Base-by-base conservation (phyloP, 2,797 vertebrate genomes). In the Morelia viridis region DNA sequence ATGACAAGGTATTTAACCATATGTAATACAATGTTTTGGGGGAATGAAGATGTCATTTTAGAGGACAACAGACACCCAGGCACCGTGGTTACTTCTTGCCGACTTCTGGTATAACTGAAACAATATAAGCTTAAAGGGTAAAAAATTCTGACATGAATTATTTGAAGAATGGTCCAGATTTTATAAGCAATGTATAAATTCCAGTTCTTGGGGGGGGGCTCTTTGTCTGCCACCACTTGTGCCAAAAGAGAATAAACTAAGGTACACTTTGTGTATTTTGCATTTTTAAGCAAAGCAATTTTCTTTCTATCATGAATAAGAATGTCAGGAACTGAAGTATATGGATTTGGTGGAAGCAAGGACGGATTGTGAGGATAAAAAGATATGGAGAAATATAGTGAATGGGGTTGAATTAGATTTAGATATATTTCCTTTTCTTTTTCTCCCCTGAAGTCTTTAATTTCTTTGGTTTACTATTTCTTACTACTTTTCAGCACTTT, bases 71-170 rank as follows among this genome's bases (percentile, higher is more conserved):
- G 19, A 80, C 71, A 80, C 35, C 8, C 35, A 80, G 71, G 22
- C 3, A 10, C 17, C 0, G 0, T 41, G 7, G 41, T 76, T 76
- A 76, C 35, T 76, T 76, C 71, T 76, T 41, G 19, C 41, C 41
- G 35, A 76, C 17, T 76, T 76, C 71, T 22, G 8, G 6, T 76
- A 41, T 22, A 76, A 41, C 71, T 76, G 35, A 76, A 95, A 91
- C 94, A 95, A 93, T 91, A 85, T 94, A 93, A 94, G 92, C 10
- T 87, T 94, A 95, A 76, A 95, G 94, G 91, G 57, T 96, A 92
- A 96, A 92, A 96, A 92, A 60, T 93, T 95, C 91, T 90, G 94
- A 88, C 91, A 95, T 90, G 88, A 93, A 91, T 94, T 91, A 35
- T 92, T 91, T 93, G 89, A 60, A 85, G 24, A 53, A n/a, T 10